Conservation (phyloP, 2,888 invertebrate genomes). For the Polyommatus icarus region DNA sequence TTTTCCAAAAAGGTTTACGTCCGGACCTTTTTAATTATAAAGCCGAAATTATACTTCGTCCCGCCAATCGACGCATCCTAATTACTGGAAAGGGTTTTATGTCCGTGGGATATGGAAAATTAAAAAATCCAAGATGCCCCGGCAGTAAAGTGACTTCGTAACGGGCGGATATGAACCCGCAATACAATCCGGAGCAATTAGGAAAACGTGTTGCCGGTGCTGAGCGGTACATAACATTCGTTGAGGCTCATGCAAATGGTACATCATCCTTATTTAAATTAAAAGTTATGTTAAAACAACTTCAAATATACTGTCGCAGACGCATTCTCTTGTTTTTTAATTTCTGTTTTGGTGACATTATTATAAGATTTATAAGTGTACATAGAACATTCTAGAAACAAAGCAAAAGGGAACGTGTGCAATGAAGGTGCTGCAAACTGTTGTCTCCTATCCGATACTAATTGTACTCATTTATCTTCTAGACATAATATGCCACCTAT, state of each 20-base stretch:
- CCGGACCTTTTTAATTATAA: slow-evolving; percentile 18
- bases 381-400: too few species aligned
- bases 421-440: too few species aligned
- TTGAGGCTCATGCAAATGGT: background rate
- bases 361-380: too few species aligned
- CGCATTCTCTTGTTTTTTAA: too few species aligned
- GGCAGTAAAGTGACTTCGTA: background rate
- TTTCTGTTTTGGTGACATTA: too few species aligned
- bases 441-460: too few species aligned
- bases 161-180: background rate
- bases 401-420: too few species aligned
- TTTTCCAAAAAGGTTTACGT: slow-evolving; percentile 24
- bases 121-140: background rate
- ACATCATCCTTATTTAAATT: background rate
- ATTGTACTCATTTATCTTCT: too few species aligned
- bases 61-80: slow-evolving; percentile 1
- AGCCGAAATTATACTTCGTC: slow-evolving; percentile 13
- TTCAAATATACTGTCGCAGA: too few species aligned
- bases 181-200: background rate
- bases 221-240: background rate
- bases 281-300: background rate
- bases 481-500: too few species aligned
- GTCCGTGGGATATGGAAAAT: slow-evolving; percentile 3
- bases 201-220: background rate
- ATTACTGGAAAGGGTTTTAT: slow-evolving; percentile 15